Conservation (phyloP, 2,113 vertebrate genomes). For the Sminthopsis crassicaudata region DNA sequence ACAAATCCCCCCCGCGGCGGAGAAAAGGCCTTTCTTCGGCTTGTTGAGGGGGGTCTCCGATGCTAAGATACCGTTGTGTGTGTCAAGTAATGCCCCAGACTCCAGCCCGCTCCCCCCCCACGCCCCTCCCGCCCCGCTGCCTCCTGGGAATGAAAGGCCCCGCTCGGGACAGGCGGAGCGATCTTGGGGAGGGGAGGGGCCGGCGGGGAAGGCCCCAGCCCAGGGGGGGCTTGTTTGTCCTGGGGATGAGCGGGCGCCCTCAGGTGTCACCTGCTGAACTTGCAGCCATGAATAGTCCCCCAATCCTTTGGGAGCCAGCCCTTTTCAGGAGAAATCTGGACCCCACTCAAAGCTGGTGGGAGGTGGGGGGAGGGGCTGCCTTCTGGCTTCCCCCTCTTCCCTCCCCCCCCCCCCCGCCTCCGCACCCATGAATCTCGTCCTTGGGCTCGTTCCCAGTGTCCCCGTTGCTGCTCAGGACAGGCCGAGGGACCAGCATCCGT, state of each 20-base stretch:
- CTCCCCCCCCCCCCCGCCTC: background rate
- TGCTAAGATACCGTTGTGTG: constrained; percentile 92
- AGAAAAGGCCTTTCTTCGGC: constrained; percentile 83
- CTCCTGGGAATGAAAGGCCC: constrained; percentile 91
- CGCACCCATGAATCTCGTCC: background rate
- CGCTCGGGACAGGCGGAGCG: constrained; percentile 79
- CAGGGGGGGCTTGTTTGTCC: constrained; percentile 90
- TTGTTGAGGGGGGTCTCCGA: constrained; percentile 83
- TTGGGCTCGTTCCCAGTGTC: background rate
- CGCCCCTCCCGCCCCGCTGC: constrained; percentile 51
- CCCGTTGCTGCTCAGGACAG: background rate
- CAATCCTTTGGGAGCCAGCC: constrained; percentile 89
- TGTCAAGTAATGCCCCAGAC: constrained; percentile 96
- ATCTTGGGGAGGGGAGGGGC: constrained; percentile 56
- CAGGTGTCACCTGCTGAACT: constrained; percentile 94
- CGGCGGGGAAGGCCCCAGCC: constrained; percentile 82
- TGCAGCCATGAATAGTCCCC: constrained; percentile 93
- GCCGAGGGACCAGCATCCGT: background rate
- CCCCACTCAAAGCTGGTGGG: constrained; percentile 69
- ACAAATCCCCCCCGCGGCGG: constrained; percentile 57
- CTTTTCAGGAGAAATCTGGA: constrained; percentile 78
- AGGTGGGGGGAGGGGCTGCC: background rate
- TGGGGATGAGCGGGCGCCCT: constrained; percentile 91
- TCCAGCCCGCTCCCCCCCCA: constrained; percentile 79
- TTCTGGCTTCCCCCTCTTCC: background rate